Evolutionary conservation across 1,140 invertebrate species (phyloP).

Genomic region (Parapsyche elsis): DNA sequence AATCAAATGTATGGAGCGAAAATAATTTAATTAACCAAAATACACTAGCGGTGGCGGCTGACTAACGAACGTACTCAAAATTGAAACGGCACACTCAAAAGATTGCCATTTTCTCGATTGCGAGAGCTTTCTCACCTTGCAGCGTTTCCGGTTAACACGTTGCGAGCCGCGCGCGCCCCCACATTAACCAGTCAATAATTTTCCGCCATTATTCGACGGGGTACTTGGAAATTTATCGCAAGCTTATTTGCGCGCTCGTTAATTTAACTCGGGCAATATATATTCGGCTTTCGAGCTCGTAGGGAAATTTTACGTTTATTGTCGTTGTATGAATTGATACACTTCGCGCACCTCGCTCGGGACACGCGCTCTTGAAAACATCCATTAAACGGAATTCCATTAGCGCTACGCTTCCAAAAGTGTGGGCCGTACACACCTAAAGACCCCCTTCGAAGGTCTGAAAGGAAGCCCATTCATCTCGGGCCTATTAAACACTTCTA

Average conservation of each 20-base stretch:
- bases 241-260: neutral
- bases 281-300: neutral
- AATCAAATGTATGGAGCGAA: conserved; percentile 6
- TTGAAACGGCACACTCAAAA: neutral
- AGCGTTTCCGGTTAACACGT: neutral
- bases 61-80: neutral
- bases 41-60: neutral
- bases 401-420: neutral
- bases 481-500: no score
- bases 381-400: conserved; percentile 22
- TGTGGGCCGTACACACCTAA: neutral
- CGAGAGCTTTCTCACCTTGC: no score
- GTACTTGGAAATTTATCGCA: neutral
- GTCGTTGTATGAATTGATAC: conserved; percentile 18
- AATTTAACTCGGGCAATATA: neutral
- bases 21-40: neutral
- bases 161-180: neutral
- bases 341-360: neutral
- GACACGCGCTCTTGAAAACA: neutral
- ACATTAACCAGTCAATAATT: neutral
- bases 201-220: neutral
- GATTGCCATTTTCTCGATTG: no score
- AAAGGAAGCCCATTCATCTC: no score
- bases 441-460: no score
- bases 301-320: conserved; percentile 11